Percentiles rank a stretch among this genome's conserved stretches.
phyloP scores from a whole-genome alignment of 2,113 vertebrate species.

The Arothron firmamentum region DNA sequence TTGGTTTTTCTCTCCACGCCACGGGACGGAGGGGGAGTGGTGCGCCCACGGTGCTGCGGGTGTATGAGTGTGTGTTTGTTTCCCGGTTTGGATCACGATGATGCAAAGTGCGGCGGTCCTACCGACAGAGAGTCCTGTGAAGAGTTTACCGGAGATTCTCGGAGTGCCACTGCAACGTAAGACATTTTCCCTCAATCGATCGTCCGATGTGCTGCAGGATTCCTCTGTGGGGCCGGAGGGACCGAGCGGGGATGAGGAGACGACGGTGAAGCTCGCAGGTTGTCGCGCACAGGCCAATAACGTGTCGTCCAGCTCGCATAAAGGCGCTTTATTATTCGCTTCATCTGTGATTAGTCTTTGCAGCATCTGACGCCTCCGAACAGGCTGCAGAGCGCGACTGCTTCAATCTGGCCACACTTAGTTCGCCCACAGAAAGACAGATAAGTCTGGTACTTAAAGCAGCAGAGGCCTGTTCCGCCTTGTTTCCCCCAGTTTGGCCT shows the following conservation, averaged over 20 bases:
- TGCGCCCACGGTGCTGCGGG: constrained; percentile 65
- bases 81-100: constrained; percentile 80
- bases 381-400: too few relatives aligned
- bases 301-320: too few relatives aligned
- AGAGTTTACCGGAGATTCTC: constrained; percentile 95
- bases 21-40: constrained; percentile 51
- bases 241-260: constrained; percentile 1
- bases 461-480: too few relatives aligned
- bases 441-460: too few relatives aligned
- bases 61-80: constrained; percentile 66
- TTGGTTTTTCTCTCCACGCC: constrained; percentile 9
- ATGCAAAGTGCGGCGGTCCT: constrained; percentile 95
- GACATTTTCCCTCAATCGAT: constrained; percentile 35
- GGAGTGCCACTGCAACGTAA: constrained; percentile 99
- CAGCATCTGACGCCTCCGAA: background rate
- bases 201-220: constrained; percentile 20
- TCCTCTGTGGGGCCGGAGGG: constrained; percentile 5
- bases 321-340: background rate
- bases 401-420: too few relatives aligned
- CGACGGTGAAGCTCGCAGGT: constrained; percentile 5
- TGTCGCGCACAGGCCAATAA: constrained; percentile 33
- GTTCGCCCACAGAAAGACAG: too few relatives aligned
- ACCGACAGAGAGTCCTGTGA: constrained; percentile 88
- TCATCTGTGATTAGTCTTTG: constrained; percentile 10
- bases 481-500: constrained; percentile 4